Evolutionary conservation across 1,140 invertebrate species (phyloP), one percentile per base, ranked within the genome.

Genomic region (Kradibia gibbosae): DNA sequence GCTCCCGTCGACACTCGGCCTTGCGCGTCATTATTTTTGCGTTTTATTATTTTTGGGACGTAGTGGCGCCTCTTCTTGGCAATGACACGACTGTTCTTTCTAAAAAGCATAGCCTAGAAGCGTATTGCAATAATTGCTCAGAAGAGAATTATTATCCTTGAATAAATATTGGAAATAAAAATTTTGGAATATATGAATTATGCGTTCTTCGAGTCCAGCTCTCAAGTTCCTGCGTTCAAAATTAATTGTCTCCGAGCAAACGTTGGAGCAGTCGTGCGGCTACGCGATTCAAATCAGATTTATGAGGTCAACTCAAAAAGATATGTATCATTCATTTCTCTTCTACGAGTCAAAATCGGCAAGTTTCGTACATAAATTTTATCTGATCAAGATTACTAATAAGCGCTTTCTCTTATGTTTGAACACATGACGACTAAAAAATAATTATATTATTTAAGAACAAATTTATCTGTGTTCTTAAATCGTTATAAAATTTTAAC

Each of bases 261-360:
- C 34, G 17, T 22, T 15, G 5, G n/a, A 8, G 8, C 11, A 70
- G 20, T 20, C 50, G 5, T 10, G n/a, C 13, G 57, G 17, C 28
- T 15, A 31, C 20, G n/a, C 20, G 25, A 65, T 77, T 42, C 28
- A 42, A 34, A 50, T 48, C 42, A 48, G n/a, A 78, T 78, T 78
- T 78, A 78, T 48, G 76, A 71, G 76, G 62, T 78, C 48, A 11
- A 11, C 65, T 39, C 20, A 31, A 39, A 39, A 65, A 78, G 76
- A 78, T 78, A 78, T 0, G 11, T 5, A 78, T 78, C 76, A 48
- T 20, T 8, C 65, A 55, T 42, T 78, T 71, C 31, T 71, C 65
- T 65, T 76, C 13, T 55, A 28, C 31, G 2, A 48, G 60, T 77
- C 57, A 60, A 77, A 65, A 77, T 77, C 60, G 15, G 25, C 75